Base-by-base conservation (phyloP, 2,113 vertebrate genomes). In the Podarcis cretensis region DNA sequence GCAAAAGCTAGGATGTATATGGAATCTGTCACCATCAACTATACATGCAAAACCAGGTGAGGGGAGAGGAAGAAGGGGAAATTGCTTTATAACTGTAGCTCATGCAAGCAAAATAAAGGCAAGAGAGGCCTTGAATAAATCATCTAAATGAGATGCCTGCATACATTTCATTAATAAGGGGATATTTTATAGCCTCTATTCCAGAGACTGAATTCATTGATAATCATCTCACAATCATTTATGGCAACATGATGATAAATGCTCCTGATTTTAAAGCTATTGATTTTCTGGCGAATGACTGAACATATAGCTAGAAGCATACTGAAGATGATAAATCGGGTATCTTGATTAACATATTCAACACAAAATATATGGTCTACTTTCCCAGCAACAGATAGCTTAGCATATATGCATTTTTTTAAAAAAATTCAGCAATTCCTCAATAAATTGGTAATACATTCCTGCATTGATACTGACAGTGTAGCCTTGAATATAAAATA, bases 161-260 rank as follows among this genome's bases (percentile, higher is more conserved):
- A 25, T 89, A 85, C 32, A 1, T 87, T 88, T 59, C 37, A 48
- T 27, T 90, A 82, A 78, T 10, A 48, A 4, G 35, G 8, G 66
- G 43, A 57, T 88, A 86, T 66, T 92, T 89, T 76, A 80, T 13
- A 81, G 66, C 1, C 23, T 91, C 20, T 32, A 68, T 79, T 80
- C 69, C 83, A 83, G 91, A 80, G 1, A 83, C 0, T 80, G 3
- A 25, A 90, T 88, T 27, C 1, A 75, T 16, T 57, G 7, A 3
- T 87, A 89, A 92, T 63, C 5, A 92, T 73, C 48, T 54, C 48
- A 88, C 37, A 88, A 92, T 84, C 6, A 32, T 75, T 48, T 89
- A 21, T 83, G 48, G 4, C 74, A 87, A 23, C 7, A n/a, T 6
- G 13, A 57, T 82, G 54, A 81, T 88, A 94, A 93, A 86, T 88